phyloP scores from a whole-genome alignment of 2,113 vertebrate species.

The Semnornis frantzii region DNA sequence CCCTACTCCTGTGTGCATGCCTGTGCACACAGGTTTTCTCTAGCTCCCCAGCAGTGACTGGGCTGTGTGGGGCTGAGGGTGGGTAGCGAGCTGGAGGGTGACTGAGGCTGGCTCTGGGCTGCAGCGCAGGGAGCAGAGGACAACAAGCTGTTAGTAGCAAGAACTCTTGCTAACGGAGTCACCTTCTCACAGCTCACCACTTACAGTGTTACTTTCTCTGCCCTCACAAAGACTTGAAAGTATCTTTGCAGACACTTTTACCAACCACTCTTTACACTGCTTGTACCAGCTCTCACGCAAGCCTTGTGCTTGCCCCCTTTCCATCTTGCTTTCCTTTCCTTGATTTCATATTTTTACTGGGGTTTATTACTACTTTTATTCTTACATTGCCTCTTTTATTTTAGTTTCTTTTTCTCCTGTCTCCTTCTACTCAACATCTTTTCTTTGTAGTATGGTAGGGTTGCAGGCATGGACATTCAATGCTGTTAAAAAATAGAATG shows the following conservation, averaged over 20 bases:
- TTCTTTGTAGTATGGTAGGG: neutral
- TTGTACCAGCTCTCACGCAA: neutral
- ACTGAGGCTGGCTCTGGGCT: neutral
- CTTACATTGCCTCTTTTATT: neutral
- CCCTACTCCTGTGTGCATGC: fast-evolving
- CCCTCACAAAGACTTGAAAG: neutral
- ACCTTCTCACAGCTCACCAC: neutral
- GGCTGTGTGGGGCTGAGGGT: neutral
- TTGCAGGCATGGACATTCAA: neutral
- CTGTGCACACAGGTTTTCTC: neutral
- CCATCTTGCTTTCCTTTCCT: neutral
- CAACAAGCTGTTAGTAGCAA: neutral
- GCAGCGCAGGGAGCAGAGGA: fast-evolving
- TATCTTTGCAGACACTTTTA: neutral
- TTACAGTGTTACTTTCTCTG: neutral
- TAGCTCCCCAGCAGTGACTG: neutral
- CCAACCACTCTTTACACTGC: neutral
- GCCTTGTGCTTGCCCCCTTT: neutral
- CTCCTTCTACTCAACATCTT: neutral
- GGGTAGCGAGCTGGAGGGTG: neutral
- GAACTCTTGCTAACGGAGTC: neutral
- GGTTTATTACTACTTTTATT: neutral
- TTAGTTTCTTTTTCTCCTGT: neutral
- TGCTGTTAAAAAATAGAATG: neutral
- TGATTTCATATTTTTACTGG: neutral